Base-by-base conservation (phyloP, 2,888 invertebrate species). In the Mythimna impura region DNA sequence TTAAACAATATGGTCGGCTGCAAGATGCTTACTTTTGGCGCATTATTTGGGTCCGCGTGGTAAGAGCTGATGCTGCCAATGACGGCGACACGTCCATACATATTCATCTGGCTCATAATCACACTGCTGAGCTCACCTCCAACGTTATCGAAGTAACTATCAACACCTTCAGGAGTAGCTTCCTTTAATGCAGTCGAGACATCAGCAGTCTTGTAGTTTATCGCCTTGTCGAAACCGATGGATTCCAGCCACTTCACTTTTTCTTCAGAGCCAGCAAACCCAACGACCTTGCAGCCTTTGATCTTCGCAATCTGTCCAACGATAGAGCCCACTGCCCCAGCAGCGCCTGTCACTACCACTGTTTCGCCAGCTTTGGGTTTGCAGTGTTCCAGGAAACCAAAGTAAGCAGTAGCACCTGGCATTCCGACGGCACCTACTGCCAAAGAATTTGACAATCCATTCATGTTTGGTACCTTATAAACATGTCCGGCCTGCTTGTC, bases 261-360 rank as follows among this genome's bases (percentile, higher is more conserved):
- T 1, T 82, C 84, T 17, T 84, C 83, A 30, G 73, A 65, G 3
- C 98, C 98, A 36, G 97, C 97, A 84, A 97, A 97, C 0, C 98
- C 98, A 80, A 98, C 97, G 0, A 98, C 94, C 81, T 80, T 91
- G 82, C 93, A 93, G 81, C 97, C 97, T 92, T 97, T 97, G 54
- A 98, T 97, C 91, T 98, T 98, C 0, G 97, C 98, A 71, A 98
- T 97, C 92, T 98, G 98, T 9, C 98, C 98, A 0, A 98, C 98
- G 17, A 97, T 90, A 73, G 97, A 97, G 4, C 98, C 98, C 4
- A 98, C 98, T 14, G 98, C 98, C 9, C 98, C 98, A 1, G 97
- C 98, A 7, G 98, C 98, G 0, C 97, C 97, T 3, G 97, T 97
- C 5, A 98, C 97, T 0, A 98, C 97, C 0, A 98, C 96, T 0